Conservation (phyloP, 2,888 invertebrate species). For the Phalangium opilio region DNA sequence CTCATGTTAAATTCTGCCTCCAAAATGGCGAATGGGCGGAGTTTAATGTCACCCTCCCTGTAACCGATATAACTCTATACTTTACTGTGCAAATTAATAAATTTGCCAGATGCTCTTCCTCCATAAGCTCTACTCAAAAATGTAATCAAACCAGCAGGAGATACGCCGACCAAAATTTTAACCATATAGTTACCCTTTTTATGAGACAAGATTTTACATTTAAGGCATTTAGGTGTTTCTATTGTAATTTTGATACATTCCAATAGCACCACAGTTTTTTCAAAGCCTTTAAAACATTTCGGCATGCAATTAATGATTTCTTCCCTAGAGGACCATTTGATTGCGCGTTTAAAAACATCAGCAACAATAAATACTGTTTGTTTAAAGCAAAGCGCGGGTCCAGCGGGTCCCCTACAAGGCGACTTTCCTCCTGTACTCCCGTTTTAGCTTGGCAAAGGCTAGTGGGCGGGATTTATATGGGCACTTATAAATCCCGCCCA, state of each 20-base stretch:
- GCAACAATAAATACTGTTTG: no score
- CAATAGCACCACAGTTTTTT: not conserved
- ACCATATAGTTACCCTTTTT: slow-evolving; percentile 1
- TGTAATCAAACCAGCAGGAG: slow-evolving; percentile 3
- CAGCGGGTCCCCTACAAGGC: no score
- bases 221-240: slow-evolving; percentile 4
- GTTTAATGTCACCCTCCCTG: no score
- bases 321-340: slow-evolving; percentile 1
- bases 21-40: no score
- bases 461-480: no score
- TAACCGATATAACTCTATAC: no score
- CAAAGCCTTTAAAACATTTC: not conserved
- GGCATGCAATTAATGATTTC: not conserved
- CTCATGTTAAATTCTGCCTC: no score
- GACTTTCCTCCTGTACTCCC: no score
- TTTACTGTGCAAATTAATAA: not conserved
- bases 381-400: no score
- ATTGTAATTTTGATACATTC: slow-evolving; percentile 5
- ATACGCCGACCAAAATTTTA: slow-evolving; percentile 1
- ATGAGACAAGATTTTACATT: slow-evolving; percentile 2
- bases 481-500: no score
- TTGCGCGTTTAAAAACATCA: not conserved
- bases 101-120: slow-evolving; percentile 3
- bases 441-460: no score
- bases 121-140: slow-evolving; percentile 6